Base-by-base conservation (phyloP, 1,140 invertebrate genomes). In the Drosophila nasuta region DNA sequence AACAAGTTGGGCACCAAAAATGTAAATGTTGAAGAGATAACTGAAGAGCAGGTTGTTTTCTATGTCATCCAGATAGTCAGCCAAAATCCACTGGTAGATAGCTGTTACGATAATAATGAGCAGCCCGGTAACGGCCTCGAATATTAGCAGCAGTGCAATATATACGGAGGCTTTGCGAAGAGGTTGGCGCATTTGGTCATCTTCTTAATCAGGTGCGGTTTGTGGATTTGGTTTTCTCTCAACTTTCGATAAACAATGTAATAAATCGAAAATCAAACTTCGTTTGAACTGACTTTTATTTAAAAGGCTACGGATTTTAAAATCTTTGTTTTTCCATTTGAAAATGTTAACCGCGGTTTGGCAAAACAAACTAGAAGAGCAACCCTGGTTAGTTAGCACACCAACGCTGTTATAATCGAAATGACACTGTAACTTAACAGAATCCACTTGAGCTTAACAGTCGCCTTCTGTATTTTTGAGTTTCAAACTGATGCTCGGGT, bases 131-230 rank as follows among this genome's bases (percentile, higher is more conserved):
- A 82, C n/a, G 25, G 74, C 77, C 74, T 92, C 77, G n/a, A 75
- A 35, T 51, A 91, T 71, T 54, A 92, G 52, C 30, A 92, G 64
- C 3, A 89, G 48, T 25, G 70, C 63, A 54, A 92, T 60, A 77
- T 76, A 87, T 11, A 80, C 13, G 25, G 80, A 65, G 38, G 85
- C 79, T 71, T 76, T 80, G 60, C 74, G 75, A 70, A 92, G 81
- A 69, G 91, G 87, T 48, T 83, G 75, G 52, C 75, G 87, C 91
- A 92, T 92, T 92, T 92, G 90, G 75, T 73, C 91, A 91, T 92
- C 74, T 73, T 92, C 74, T 73, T 82, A 66, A 49, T 71, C 20
- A 30, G 33, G 60, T 77, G 60, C 49, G 49, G 38, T 30, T 54
- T n/a, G 20, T 25, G 28, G 56, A 41, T 48, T 60, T 54, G 33